phyloP scores from a whole-genome alignment of 2,797 vertebrate species.

The Podarcis lilfordi region DNA sequence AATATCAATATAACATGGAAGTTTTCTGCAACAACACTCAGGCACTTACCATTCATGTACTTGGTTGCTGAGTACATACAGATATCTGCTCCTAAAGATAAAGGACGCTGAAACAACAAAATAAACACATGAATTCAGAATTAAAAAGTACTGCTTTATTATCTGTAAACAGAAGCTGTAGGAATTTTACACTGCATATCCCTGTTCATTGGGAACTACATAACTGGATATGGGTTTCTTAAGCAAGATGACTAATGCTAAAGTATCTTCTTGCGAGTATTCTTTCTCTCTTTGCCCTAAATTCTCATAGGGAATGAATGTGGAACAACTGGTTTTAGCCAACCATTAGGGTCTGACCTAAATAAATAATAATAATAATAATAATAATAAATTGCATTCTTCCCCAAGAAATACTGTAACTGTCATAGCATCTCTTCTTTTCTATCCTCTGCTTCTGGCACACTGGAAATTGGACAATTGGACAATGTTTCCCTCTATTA shows the following conservation, averaged over 20 bases:
- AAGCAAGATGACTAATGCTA: too few species aligned
- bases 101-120: constrained; percentile 84
- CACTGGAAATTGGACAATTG: background rate
- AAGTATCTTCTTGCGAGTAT: too few species aligned
- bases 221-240: background rate
- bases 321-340: background rate
- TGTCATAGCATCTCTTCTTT: background rate
- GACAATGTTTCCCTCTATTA: background rate
- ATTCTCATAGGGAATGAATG: background rate
- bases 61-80: constrained; percentile 95
- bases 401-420: background rate
- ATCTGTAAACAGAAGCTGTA: background rate
- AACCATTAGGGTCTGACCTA: background rate
- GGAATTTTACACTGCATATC: background rate
- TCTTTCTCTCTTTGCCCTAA: background rate
- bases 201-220: background rate
- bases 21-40: rapidly evolving
- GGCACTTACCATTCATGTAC: constrained; percentile 88
- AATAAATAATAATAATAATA: too few species aligned
- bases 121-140: background rate
- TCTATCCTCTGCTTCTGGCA: background rate
- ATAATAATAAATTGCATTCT: background rate
- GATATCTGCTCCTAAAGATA: constrained; percentile 92
- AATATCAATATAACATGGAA: background rate
- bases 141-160: background rate